Percentiles rank a stretch among this genome's conserved stretches.
Conservation (phyloP, 2,113 vertebrate genomes). For the Mobula birostris region DNA sequence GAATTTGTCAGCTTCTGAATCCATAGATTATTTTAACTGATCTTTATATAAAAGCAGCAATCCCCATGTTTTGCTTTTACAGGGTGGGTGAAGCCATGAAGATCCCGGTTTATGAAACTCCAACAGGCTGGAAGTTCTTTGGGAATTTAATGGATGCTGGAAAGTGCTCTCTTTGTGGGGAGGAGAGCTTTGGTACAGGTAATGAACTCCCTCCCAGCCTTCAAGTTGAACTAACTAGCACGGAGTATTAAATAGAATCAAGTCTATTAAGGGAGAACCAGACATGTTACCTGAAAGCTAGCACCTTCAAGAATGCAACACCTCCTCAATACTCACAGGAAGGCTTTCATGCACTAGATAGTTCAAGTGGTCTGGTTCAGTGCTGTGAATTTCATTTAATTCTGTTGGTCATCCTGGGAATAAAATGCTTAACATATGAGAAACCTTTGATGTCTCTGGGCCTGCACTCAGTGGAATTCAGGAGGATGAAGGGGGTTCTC, state of each 20-base stretch:
- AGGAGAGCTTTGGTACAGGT: conserved; percentile 98
- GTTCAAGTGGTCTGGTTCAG: neutral
- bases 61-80: conserved; percentile 46
- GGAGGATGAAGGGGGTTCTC: too few species aligned
- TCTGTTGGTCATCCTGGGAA: neutral
- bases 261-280: neutral
- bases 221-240: neutral
- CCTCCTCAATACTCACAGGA: neutral
- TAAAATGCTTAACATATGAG: too few species aligned
- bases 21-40: neutral
- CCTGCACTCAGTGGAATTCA: too few species aligned
- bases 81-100: conserved; percentile 95
- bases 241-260: neutral
- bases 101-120: conserved; percentile 91
- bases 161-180: conserved; percentile 90
- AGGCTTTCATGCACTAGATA: neutral
- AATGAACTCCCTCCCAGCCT: conserved; percentile 40
- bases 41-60: neutral
- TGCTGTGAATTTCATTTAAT: neutral
- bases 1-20: neutral
- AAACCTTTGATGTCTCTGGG: too few species aligned
- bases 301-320: neutral
- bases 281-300: neutral
- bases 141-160: conserved; percentile 96
- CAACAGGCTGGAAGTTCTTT: conserved; percentile 92